Percentiles rank a stretch among this genome's conserved stretches.
These are phyloP conservation scores for Noturus placidus DNA, from an alignment of 2,113 vertebrate species.

Conservation along the genomic window DNA sequence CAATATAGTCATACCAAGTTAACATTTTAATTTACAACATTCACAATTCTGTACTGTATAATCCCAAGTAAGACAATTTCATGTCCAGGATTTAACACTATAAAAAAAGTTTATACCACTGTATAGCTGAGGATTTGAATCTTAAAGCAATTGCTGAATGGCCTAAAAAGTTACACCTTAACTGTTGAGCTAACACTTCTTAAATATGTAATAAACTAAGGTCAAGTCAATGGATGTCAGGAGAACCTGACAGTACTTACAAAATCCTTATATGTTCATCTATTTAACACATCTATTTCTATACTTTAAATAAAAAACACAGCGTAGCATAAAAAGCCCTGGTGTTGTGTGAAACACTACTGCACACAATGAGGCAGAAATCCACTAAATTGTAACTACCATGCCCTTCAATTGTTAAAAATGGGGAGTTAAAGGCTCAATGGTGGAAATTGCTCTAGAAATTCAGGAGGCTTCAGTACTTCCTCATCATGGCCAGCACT, in stretches of 20 bases:
- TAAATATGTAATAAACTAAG: neutral
- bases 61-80: neutral
- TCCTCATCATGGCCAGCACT: neutral
- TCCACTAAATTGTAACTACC: neutral
- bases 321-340: neutral
- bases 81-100: neutral
- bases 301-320: neutral
- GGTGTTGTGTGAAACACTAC: neutral
- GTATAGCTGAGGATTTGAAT: neutral
- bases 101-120: neutral
- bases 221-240: too few species aligned
- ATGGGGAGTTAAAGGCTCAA: neutral
- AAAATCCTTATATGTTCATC: neutral
- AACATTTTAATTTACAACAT: neutral
- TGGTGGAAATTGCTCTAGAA: constrained; percentile 6
- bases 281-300: neutral
- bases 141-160: neutral
- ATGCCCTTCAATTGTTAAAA: neutral
- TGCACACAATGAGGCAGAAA: neutral
- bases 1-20: neutral
- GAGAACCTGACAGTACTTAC: neutral
- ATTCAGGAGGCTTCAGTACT: neutral
- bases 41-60: neutral
- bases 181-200: neutral
- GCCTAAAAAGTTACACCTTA: neutral